Percentiles rank a stretch among this genome's conserved stretches.
Conservation (phyloP, 2,888 invertebrate genomes). For the Oscheius sp. region DNA sequence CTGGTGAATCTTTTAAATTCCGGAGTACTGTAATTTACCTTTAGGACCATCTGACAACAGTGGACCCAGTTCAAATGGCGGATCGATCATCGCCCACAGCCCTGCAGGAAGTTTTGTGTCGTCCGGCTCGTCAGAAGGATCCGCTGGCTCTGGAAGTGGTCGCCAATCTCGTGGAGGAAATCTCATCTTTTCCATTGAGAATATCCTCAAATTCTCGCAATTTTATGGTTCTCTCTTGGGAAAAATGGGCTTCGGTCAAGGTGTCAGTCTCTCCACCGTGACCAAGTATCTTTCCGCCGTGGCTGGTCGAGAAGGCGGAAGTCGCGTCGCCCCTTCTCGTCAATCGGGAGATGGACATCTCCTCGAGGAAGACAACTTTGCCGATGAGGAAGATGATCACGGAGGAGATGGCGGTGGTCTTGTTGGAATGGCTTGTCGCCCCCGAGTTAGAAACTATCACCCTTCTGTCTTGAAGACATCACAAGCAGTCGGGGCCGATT, state of each 20-base stretch:
- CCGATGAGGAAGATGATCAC: slow-evolving; percentile 8
- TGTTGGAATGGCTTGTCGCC: slow-evolving; percentile 7
- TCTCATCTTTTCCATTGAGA: slow-evolving; percentile 30
- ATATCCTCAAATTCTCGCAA: slow-evolving; percentile 16
- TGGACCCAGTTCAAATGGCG: slow-evolving; percentile 19
- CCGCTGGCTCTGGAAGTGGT: slow-evolving; percentile 22
- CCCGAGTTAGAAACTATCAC: slow-evolving; percentile 23
- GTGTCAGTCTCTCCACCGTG: not conserved
- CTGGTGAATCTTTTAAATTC: not conserved
- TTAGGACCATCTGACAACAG: slow-evolving; percentile 20
- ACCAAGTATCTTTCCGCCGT: slow-evolving; percentile 10
- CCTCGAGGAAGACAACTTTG: not conserved
- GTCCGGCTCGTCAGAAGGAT: slow-evolving; percentile 1
- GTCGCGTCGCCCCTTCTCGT: not conserved
- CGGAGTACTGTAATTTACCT: too few relatives aligned
- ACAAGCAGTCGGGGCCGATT: not conserved
- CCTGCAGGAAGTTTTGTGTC: slow-evolving; percentile 28
- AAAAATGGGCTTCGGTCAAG: slow-evolving; percentile 9
- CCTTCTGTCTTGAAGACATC: slow-evolving; percentile 24
- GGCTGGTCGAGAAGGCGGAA: not conserved
- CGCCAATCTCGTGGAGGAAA: slow-evolving; percentile 21
- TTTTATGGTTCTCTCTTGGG: slow-evolving; percentile 19
- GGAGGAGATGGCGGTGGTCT: not conserved
- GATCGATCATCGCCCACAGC: slow-evolving; percentile 27
- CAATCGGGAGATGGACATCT: not conserved